phyloP scores from a whole-genome alignment of 2,888 invertebrate species.

The Tenthredo distinguenda region DNA sequence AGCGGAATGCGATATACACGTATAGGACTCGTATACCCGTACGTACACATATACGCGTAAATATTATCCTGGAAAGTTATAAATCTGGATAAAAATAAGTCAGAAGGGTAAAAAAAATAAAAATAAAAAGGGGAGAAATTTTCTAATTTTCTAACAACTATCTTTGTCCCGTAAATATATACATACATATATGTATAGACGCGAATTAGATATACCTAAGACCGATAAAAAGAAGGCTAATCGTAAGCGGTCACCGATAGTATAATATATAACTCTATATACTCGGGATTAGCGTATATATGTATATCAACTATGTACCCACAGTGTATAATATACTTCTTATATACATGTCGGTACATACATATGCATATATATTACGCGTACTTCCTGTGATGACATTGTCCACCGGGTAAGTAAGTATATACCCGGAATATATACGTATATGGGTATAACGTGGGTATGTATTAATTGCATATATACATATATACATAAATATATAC shows the following conservation, averaged over 20 bases:
- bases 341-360: neutral
- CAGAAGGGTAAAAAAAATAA: neutral
- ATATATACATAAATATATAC: neutral
- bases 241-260: neutral
- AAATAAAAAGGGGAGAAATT: neutral
- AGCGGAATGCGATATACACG: slow-evolving; percentile 7
- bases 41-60: neutral
- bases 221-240: neutral
- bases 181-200: neutral
- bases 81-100: neutral
- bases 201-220: neutral
- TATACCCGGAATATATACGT: neutral
- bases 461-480: neutral
- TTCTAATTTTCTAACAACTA: too few species aligned
- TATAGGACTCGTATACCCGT: neutral
- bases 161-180: too few species aligned
- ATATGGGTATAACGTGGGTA: neutral
- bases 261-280: neutral
- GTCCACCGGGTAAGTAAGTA: neutral
- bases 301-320: neutral
- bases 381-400: slow-evolving; percentile 27
- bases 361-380: neutral
- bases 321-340: neutral
- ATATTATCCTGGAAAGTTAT: neutral
- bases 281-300: neutral